Conservation (phyloP, 1,140 invertebrate genomes). For the Bombus waltoni region DNA sequence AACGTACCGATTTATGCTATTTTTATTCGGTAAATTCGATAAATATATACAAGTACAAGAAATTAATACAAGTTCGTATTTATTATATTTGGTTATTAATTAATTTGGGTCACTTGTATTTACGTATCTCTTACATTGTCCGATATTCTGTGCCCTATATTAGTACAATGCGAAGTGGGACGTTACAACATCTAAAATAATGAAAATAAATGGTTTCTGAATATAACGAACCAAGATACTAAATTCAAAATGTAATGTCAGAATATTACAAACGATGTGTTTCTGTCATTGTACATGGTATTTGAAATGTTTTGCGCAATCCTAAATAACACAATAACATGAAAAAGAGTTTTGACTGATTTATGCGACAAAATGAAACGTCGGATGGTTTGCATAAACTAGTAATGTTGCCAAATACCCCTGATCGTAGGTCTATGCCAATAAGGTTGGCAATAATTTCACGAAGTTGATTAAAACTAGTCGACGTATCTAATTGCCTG, state of each 20-base stretch:
- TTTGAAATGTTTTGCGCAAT: conserved; percentile 8
- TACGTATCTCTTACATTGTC: no score
- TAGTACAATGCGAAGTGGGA: not conserved
- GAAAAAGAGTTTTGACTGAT: conserved; percentile 27
- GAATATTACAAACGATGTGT: not conserved
- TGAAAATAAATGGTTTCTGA: not conserved
- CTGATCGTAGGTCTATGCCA: conserved; percentile 30
- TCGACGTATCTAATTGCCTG: conserved; percentile 47
- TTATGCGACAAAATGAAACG: not conserved
- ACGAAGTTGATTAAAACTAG: conserved; percentile 45
- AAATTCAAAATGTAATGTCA: not conserved
- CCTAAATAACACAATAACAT: not conserved
- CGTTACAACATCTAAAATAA: not conserved
- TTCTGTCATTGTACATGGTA: conserved; percentile 17
- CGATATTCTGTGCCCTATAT: no score
- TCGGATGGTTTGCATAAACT: conserved; percentile 6
- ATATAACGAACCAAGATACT: not conserved
- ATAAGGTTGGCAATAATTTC: conserved; percentile 48
- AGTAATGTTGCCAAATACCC: conserved; percentile 37
- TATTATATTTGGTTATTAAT: no score
- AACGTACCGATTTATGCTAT: not conserved
- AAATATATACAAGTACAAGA: not conserved
- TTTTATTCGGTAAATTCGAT: not conserved
- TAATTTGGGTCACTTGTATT: no score
- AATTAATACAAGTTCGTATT: no score